phyloP scores from a whole-genome alignment of 2,888 invertebrate species.

The Dendrolimus houi region DNA sequence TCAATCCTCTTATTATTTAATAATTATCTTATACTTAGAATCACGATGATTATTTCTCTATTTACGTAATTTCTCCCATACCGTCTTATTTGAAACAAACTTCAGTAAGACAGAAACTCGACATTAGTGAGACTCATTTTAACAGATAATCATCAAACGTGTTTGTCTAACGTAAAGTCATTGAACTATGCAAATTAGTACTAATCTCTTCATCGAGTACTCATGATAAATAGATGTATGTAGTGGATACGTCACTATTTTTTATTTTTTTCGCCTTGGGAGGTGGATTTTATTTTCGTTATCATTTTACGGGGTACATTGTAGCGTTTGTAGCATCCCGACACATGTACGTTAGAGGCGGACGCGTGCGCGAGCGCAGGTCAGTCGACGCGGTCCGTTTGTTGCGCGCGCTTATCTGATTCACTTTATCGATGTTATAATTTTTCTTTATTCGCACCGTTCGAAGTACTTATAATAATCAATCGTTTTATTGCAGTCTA shows the following conservation, averaged over 20 bases:
- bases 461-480: not conserved
- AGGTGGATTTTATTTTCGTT: constrained; percentile 65
- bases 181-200: not conserved
- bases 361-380: constrained; percentile 44
- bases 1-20: too few relatives aligned
- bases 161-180: not conserved
- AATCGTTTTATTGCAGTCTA: too few relatives aligned
- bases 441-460: constrained; percentile 3
- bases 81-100: too few relatives aligned
- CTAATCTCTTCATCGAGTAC: not conserved
- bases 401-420: constrained; percentile 49
- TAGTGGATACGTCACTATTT: not conserved
- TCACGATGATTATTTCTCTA: too few relatives aligned
- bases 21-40: too few relatives aligned
- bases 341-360: constrained; percentile 35
- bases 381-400: constrained; percentile 53
- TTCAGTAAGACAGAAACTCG: too few relatives aligned
- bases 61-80: too few relatives aligned
- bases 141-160: too few relatives aligned
- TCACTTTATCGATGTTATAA: constrained; percentile 12
- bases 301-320: constrained; percentile 30
- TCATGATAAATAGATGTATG: not conserved
- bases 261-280: constrained; percentile 44
- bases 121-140: too few relatives aligned
- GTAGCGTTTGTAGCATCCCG: constrained; percentile 16